phyloP scores from a whole-genome alignment of 2,113 vertebrate species.

The Tychaedon coryphoeus region DNA sequence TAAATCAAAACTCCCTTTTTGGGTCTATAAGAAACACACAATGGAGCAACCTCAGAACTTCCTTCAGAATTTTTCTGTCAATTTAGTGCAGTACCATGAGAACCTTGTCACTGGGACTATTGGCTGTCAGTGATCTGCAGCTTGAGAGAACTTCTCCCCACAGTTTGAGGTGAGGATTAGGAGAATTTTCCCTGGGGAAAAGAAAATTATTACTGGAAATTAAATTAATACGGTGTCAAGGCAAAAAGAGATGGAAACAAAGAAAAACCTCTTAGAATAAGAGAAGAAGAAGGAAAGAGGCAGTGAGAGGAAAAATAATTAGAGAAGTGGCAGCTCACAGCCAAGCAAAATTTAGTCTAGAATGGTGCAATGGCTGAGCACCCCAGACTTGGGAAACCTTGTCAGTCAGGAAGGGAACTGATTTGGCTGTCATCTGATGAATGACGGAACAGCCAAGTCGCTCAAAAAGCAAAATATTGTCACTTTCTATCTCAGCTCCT shows the following conservation, averaged over 20 bases:
- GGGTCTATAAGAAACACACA: neutral
- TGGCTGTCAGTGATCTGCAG: neutral
- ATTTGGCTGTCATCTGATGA: neutral
- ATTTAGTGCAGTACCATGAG: neutral
- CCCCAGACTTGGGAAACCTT: neutral
- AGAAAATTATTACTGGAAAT: neutral
- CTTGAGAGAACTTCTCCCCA: neutral
- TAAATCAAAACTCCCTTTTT: neutral
- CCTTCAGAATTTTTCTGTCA: neutral
- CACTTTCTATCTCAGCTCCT: neutral
- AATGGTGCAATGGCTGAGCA: neutral
- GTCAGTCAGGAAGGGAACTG: neutral
- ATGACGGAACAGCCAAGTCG: neutral
- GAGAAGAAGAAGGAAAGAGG: neutral
- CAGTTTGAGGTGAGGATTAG: neutral
- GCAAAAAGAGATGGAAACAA: neutral
- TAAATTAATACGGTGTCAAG: neutral
- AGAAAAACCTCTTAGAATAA: neutral
- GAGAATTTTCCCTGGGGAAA: neutral
- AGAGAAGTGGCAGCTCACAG: neutral
- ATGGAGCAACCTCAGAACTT: accelerated
- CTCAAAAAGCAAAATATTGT: neutral
- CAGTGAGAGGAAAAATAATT: neutral
- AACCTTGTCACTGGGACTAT: neutral
- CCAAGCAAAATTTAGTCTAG: neutral